Evolutionary conservation across 2,797 vertebrate species (phyloP), one percentile per base, ranked within the genome.

Genomic region (Xenentodon cancila): DNA sequence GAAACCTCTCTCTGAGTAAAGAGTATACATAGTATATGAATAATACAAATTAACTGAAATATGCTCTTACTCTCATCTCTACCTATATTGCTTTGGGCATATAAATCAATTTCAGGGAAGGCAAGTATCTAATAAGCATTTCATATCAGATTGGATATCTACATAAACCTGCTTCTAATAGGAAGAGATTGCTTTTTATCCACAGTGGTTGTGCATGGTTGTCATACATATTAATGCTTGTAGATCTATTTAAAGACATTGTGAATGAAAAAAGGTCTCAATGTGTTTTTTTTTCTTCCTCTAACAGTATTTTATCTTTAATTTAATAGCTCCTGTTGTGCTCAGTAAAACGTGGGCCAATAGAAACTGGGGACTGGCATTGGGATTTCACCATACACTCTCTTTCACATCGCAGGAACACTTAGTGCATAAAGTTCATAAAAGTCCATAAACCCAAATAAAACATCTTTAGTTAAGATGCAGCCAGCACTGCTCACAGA

Each of bases 401-500:
- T 65, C 49, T 53, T 50, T 67, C 19, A 59, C 61, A 54, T 68
- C 51, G 64, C 47, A 50, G 56, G 5, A 73, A 56, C 37, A 30
- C 15, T n/a, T n/a, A n/a, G n/a, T n/a, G n/a, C n/a, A n/a, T n/a
- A n/a, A n/a, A n/a, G n/a, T n/a, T n/a, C n/a, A 22, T 51, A 53
- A 20, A 34, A 64, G 73, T 69, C 75, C 27, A 59, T 34, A 57
- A 75, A 53, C 16, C 42, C n/a, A 59, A 40, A 56, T 19, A 54
- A 34, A 37, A 22, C 43, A 16, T 50, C 50, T 63, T 74, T 17
- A 60, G 20, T 68, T 55, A 48, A 13, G 17, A 60, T 73, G 53
- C 56, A 64, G 59, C 59, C 30, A 4, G 30, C 42, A 43, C 17
- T 72, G 62, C 53, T 78, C 62, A 71, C 50, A 55, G 47, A 62